These are phyloP conservation scores for Pogonocherus hispidulus DNA, from an alignment of 2,888 invertebrate genomes.

Conservation along the genomic window DNA sequence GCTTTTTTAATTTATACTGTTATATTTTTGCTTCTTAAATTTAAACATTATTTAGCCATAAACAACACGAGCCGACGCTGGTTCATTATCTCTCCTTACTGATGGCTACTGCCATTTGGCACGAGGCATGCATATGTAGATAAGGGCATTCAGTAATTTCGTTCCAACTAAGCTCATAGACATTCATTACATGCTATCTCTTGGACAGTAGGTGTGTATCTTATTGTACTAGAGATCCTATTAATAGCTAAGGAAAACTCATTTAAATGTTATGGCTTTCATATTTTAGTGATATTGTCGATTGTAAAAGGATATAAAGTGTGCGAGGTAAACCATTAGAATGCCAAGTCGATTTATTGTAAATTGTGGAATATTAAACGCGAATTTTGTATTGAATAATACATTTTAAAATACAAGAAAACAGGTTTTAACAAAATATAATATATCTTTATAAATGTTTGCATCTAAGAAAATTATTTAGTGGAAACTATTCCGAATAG, in stretches of 20 bases:
- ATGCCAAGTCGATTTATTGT: neutral
- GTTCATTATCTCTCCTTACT: conserved; percentile 6
- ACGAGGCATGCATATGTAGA: conserved; percentile 24
- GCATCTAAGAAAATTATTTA: too few relatives aligned
- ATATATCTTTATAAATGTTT: too few relatives aligned
- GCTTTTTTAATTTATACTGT: too few relatives aligned
- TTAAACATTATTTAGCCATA: too few relatives aligned
- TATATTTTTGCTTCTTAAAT: too few relatives aligned
- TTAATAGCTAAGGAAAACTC: conserved; percentile 24
- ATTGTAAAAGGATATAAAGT: neutral
- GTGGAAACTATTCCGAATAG: too few relatives aligned
- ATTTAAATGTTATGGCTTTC: conserved; percentile 8
- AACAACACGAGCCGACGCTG: conserved; percentile 6
- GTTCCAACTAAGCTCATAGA: neutral
- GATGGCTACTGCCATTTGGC: conserved; percentile 23
- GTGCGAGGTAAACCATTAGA: neutral
- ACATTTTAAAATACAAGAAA: too few relatives aligned
- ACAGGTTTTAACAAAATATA: too few relatives aligned
- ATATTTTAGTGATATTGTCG: conserved; percentile 11
- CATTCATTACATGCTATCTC: conserved; percentile 23
- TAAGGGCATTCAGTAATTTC: conserved; percentile 19
- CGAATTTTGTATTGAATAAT: too few relatives aligned
- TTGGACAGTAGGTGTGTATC: conserved; percentile 23
- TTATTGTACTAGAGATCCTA: conserved; percentile 14
- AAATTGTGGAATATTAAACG: neutral